phyloP scores from a whole-genome alignment of 1,140 invertebrate species.

The Drosophila mojavensis region DNA sequence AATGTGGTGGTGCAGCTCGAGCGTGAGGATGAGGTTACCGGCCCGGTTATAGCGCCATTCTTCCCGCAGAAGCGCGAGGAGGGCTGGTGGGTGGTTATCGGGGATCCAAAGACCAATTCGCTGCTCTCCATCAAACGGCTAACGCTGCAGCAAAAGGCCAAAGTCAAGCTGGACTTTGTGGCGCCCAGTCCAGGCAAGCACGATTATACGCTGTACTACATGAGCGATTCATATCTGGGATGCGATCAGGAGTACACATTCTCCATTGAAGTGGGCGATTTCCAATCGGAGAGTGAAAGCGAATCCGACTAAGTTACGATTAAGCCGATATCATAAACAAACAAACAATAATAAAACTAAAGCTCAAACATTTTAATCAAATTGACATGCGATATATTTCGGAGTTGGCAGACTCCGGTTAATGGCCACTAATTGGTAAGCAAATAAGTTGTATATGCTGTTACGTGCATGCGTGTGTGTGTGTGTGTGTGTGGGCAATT shows the following conservation, averaged over 20 bases:
- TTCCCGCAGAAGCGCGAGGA: conserved; percentile 99
- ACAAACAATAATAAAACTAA: conserved; percentile 29
- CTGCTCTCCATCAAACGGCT: conserved; percentile 98
- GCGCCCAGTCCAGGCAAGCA: conserved; percentile 93
- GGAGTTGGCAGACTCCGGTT: background rate
- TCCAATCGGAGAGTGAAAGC: conserved; percentile 86
- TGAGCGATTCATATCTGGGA: conserved; percentile 99
- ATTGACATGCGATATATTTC: conserved; percentile 11
- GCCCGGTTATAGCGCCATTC: conserved; percentile 98
- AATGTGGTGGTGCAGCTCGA: conserved; percentile 96
- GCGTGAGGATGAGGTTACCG: conserved; percentile 97
- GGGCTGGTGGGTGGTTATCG: conserved; percentile 99
- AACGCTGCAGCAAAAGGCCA: conserved; percentile 96
- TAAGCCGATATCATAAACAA: background rate
- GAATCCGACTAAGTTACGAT: conserved; percentile 85
- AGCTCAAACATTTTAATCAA: conserved; percentile 13
- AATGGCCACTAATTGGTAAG: background rate
- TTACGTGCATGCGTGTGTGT: background rate
- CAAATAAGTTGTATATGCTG: background rate
- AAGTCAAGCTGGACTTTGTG: conserved; percentile 97
- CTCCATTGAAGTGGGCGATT: conserved; percentile 91
- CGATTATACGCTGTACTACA: conserved; percentile 98
- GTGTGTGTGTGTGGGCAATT: background rate
- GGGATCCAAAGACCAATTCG: conserved; percentile 97
- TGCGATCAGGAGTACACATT: conserved; percentile 99